Base-by-base conservation (phyloP, 2,797 vertebrate genomes). In the Anguilla anguilla region DNA sequence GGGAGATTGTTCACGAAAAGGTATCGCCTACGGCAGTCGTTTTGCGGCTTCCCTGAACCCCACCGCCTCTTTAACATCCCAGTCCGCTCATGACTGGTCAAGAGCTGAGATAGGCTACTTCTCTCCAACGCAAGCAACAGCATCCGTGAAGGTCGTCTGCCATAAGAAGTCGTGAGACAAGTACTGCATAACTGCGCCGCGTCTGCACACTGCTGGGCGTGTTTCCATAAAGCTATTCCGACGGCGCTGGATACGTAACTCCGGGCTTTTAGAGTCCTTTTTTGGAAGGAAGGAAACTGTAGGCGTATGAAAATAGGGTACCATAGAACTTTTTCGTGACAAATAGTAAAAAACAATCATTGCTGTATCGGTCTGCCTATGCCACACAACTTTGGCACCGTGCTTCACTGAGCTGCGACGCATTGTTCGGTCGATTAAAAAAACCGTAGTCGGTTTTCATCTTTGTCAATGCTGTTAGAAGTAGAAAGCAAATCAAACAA, bases 181-280 rank as follows among this genome's bases (percentile, higher is more conserved):
- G 39, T 43, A 43, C 87, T 88, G 83, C 86, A 35, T 39, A 74
- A 69, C 69, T 87, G 59, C 86, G 86, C n/a, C 28, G 83, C 53
- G 59, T 64, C 57, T 64, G 61, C 79, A 82, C 9, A 51, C 82
- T 43, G 51, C 64, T 79, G 87, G 87, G 87, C 87, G 87, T 88
- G 87, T 88, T 88, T 85, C 84, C 28, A 43, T 35, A 10, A 67
- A 22, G 84, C 31, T 49, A 15, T 61, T 0, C 28, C 57, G 61
- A 25, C 87, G 49, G 87, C 61, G 35, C 64, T 57, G 53, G 46
- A 11, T 35, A 51, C 28, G 11, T 15, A 83, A 83, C 81, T 83
- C 35, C 28, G 53, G 25, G 53, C 55, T 84, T 57, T 59, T 15
- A 19, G 28, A 84, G 83, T 59, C 17, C 31, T n/a, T 84, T 84